Base-by-base conservation (phyloP, 2,888 invertebrate genomes). In the Exephanes ischioxanthus region DNA sequence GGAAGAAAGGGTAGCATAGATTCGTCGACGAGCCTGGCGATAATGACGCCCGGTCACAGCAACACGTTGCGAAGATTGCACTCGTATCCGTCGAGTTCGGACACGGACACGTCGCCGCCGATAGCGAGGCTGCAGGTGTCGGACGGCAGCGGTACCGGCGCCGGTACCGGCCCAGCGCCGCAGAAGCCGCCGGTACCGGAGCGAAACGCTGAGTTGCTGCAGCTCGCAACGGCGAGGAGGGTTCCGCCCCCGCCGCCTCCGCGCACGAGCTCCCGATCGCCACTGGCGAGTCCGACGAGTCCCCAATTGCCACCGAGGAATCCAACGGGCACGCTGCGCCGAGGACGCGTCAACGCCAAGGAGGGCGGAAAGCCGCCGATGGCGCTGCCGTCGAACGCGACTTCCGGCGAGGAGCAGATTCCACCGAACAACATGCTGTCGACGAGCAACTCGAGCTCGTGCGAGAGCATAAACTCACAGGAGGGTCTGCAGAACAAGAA, bases 161-260 rank as follows among this genome's bases (percentile, higher is more conserved):
- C 45, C 92, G 95, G 91, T 94, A 95, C 88, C 93, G 95, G 92
- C 1, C 80, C 88, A 3, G 66, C 88, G 51, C 88, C 89, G 19
- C 90, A 90, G 37, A 97, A 97, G 94, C 98, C 98, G 75, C 97
- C 98, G 61, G 96, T 97, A 83, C 97, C 97, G 79, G 97, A 97
- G 94, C 95, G 97, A 37, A 97, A 97, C 92, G 96, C 97, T 55
- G 97, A 97, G 92, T 94, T 97, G 84, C 95, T 97, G 83, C 96
- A 97, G 83, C 94, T 97, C 93, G 96, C 97, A 66, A 95, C 95
- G 19, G 96, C 96, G 83, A 96, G 97, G 90, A 96, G 97, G 77
- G 96, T 97, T 66, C 98, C 98, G 7, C 98, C 98, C 22, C 98
- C 97, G n/a, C 97, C 98, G 45, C 98, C 98, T 41, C 98, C 98